Conservation (phyloP, 2,113 vertebrate genomes). For the Vimba vimba region DNA sequence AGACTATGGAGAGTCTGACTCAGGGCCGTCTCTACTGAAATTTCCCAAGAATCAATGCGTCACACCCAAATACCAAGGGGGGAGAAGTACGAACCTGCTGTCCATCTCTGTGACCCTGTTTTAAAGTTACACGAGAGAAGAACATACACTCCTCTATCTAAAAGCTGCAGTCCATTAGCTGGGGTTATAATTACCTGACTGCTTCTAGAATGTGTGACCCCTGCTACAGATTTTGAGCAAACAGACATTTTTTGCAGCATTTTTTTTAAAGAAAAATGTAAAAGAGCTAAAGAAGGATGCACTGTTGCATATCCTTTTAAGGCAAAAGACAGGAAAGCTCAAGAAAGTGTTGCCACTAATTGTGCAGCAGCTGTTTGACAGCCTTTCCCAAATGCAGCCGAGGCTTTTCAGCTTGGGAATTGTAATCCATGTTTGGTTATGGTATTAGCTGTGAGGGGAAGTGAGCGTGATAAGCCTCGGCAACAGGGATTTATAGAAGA, state of each 20-base stretch:
- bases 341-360: slow-evolving; percentile 24
- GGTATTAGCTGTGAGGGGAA: slow-evolving; percentile 48
- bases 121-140: not conserved
- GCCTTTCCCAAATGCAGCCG: slow-evolving; percentile 44
- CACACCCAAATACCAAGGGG: not conserved
- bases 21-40: not conserved
- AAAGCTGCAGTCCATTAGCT: slow-evolving; percentile 25
- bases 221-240: not conserved
- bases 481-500: slow-evolving; percentile 53
- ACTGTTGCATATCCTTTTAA: slow-evolving; percentile 4
- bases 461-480: slow-evolving; percentile 47
- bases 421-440: slow-evolving; percentile 57
- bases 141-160: slow-evolving; percentile 20
- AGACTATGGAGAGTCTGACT: slow-evolving; percentile 20
- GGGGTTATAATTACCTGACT: not conserved
- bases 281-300: not conserved
- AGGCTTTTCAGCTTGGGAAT: slow-evolving; percentile 43
- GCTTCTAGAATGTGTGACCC: not conserved
- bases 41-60: not conserved
- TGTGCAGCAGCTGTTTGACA: slow-evolving; percentile 42
- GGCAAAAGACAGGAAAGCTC: not conserved
- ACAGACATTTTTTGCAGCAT: not conserved
- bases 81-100: too few relatives aligned
- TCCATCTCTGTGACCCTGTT: not conserved
- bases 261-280: not conserved